phyloP scores from a whole-genome alignment of 2,113 vertebrate genomes.

The human region DNA sequence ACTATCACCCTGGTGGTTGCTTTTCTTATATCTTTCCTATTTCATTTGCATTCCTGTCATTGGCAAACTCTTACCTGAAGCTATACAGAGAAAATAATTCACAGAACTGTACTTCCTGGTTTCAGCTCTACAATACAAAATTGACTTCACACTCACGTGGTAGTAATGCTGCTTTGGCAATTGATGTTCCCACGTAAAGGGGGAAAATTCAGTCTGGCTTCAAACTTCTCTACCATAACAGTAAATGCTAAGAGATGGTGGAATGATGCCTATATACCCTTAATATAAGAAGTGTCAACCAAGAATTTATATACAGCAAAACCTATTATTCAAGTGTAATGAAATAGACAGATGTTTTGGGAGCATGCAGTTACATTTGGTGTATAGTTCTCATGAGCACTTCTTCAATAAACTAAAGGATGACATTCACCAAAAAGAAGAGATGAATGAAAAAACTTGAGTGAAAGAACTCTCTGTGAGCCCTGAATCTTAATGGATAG shows the following conservation, averaged over 20 bases:
- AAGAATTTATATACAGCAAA: not conserved
- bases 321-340: not conserved
- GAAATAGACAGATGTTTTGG: not conserved
- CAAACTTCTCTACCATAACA: not conserved
- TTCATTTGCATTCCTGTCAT: not conserved
- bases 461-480: not conserved
- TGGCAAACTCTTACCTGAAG: not conserved
- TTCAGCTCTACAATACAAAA: not conserved
- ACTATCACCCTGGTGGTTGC: no score
- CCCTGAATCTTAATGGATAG: not conserved
- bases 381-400: not conserved
- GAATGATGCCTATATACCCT: not conserved
- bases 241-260: not conserved
- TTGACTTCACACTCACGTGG: not conserved
- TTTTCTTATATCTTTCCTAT: not conserved
- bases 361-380: not conserved
- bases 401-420: not conserved
- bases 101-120: not conserved
- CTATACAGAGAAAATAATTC: not conserved
- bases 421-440: slow-evolving; percentile 6
- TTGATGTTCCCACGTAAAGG: not conserved
- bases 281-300: not conserved
- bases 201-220: not conserved
- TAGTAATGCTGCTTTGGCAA: not conserved
- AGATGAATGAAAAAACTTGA: not conserved